Evolutionary conservation across 1,140 invertebrate species (phyloP).

Genomic region (Bombyx mori): DNA sequence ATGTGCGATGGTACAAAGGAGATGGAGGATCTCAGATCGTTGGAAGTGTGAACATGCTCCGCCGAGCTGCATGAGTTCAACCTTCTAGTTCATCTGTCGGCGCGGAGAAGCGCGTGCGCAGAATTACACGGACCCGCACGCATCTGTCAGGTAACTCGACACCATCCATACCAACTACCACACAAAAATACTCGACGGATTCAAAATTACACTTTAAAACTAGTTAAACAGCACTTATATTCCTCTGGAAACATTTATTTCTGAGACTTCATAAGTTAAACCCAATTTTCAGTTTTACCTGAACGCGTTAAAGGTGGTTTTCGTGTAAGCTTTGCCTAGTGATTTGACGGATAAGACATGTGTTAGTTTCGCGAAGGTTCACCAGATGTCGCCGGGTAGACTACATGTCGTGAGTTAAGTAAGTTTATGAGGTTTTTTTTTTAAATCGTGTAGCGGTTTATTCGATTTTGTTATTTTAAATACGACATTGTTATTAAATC

Average conservation of each 20-base stretch:
- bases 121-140: slow-evolving; percentile 10
- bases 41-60: no score
- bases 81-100: slow-evolving; percentile 6
- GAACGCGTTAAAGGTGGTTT: no score
- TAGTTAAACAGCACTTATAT: slow-evolving; percentile 9
- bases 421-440: slow-evolving; percentile 21
- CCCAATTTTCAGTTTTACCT: no score
- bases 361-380: slow-evolving; percentile 43
- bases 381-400: slow-evolving; percentile 36
- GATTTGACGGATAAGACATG: slow-evolving; percentile 46
- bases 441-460: slow-evolving; percentile 30
- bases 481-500: no score
- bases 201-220: slow-evolving; percentile 23
- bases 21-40: no score
- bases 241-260: background rate
- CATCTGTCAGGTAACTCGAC: slow-evolving; percentile 62
- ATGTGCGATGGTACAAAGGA: no score
- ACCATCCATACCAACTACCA: slow-evolving; percentile 51
- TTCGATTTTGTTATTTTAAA: slow-evolving; percentile 20
- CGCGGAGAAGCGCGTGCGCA: slow-evolving; percentile 44
- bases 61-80: background rate
- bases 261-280: no score
- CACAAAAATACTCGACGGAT: slow-evolving; percentile 27
- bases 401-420: slow-evolving; percentile 9
- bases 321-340: slow-evolving; percentile 18